Evolutionary conservation across 1,140 invertebrate genomes (phyloP), one percentile per base, ranked within the genome.

Genomic region (Monomorium pharaonis): DNA sequence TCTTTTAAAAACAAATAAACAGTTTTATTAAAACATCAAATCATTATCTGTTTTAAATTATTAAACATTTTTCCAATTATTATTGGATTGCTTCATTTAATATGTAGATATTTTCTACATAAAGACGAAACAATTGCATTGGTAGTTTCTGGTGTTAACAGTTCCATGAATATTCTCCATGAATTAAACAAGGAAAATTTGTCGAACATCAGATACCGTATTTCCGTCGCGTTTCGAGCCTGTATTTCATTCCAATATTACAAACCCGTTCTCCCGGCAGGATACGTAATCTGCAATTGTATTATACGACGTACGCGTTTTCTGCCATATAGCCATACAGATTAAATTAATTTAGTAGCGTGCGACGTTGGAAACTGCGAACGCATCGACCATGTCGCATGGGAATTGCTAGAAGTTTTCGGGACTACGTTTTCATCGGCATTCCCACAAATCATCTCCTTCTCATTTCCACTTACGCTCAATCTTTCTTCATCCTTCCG

Each of bases 331-430:
- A 74, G 67, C 67, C 27, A 33, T 83, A 58, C 78, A 67, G 67
- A 83, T 83, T 83, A 83, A 83, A 83, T 83, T 83, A 83, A 83
- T 83, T 83, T 83, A 83, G 78, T 83, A 74, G 54, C 78, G 67
- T 24, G 78, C 78, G 67, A 83, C 51, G 78, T 74, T 51, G 78
- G 51, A 37, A 83, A 42, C 78, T 58, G 78, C 78, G 7, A 83
- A 83, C 67, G 51, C 67, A 60, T 83, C 78, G 78, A 83, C 78
- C 67, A 74, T 51, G 78, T 47, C 49, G 67, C 78, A 21, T 24
- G 78, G 67, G 54, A 83, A 72, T 74, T 72, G 27, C 37, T 44
- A 27, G 0, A 83, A 83, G 78, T 83, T 83, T 83, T 83, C 78
- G 67, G 18, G 24, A 58, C 18, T 83, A 51, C 67, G 51, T 83